Percentiles rank a stretch among this genome's conserved stretches.
Conservation (phyloP, 2,797 vertebrate genomes). For the Arnoldichthys spilopterus region DNA sequence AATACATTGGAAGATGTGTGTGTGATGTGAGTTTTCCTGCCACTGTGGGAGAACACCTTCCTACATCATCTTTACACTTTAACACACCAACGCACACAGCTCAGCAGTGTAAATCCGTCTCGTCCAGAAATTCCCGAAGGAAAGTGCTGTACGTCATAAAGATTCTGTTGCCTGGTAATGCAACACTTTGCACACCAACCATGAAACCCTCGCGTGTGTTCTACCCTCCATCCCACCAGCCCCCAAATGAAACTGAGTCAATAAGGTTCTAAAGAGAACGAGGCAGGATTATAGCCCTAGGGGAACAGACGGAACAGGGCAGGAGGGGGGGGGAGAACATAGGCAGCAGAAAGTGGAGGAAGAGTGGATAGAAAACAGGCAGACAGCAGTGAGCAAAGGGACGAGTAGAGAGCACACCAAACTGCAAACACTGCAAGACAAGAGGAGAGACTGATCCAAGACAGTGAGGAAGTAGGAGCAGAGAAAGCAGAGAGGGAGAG, state of each 20-base stretch:
- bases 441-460: neutral
- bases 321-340: conserved; percentile 24
- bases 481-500: too few species aligned
- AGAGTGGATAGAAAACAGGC: conserved; percentile 10
- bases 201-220: conserved; percentile 30
- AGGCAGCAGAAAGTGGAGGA: neutral
- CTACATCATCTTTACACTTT: too few species aligned
- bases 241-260: conserved; percentile 62
- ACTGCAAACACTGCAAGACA: conserved; percentile 8
- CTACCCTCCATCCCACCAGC: conserved; percentile 38
- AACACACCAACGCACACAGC: conserved; percentile 8
- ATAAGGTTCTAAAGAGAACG: conserved; percentile 64
- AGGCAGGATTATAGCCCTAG: conserved; percentile 56
- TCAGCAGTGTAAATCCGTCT: neutral
- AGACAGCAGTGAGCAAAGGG: too few species aligned
- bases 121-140: conserved; percentile 60
- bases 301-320: conserved; percentile 53
- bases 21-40: neutral
- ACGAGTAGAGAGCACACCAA: too few species aligned
- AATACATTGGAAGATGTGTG: too few species aligned
- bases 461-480: neutral
- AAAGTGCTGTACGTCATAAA: conserved; percentile 72
- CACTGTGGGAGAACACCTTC: neutral
- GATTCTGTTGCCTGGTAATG: conserved; percentile 73
- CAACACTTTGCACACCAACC: conserved; percentile 63